Evolutionary conservation across 1,140 invertebrate species (phyloP).

Genomic region (Drosophila simulans): DNA sequence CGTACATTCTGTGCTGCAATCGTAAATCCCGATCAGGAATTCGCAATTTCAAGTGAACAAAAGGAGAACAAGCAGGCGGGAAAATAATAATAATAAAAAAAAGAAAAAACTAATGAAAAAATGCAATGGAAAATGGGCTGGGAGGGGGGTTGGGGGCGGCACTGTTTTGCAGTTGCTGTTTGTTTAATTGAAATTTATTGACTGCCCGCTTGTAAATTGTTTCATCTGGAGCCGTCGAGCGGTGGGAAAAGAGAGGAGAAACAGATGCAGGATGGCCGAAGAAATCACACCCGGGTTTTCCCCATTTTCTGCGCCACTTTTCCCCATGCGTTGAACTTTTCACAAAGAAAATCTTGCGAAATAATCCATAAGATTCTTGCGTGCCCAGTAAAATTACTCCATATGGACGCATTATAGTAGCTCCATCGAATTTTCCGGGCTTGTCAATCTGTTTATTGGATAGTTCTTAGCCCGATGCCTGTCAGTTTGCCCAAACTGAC

Average conservation of each 20-base stretch:
- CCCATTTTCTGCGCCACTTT: neutral
- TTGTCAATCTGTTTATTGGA: slow-evolving; percentile 35
- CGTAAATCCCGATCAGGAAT: slow-evolving; percentile 35
- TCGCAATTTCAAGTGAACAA: slow-evolving; percentile 21
- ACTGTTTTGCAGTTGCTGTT: slow-evolving; percentile 39
- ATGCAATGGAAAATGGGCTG: slow-evolving; percentile 16
- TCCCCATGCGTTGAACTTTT: slow-evolving; percentile 3
- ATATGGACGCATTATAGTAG: slow-evolving; percentile 8
- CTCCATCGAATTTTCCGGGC: slow-evolving; percentile 4
- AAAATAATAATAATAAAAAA: slow-evolving; percentile 19
- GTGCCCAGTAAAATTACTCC: neutral
- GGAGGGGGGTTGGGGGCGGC: slow-evolving; percentile 14
- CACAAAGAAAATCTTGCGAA: slow-evolving; percentile 16
- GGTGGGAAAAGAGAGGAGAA: neutral
- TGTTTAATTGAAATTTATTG: slow-evolving; percentile 77
- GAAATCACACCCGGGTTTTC: too few relatives aligned
- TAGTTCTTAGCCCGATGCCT: slow-evolving; percentile 15
- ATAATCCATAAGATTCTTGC: slow-evolving; percentile 8
- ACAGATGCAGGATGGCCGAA: neutral
- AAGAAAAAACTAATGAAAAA: slow-evolving; percentile 24
- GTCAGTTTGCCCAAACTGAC: slow-evolving; percentile 4
- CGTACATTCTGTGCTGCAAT: slow-evolving; percentile 14
- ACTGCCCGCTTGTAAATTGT: slow-evolving; percentile 57
- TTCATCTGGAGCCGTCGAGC: slow-evolving; percentile 3
- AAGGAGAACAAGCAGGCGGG: slow-evolving; percentile 12